These are phyloP conservation scores for Phalanger gymnotis DNA, from an alignment of 2,797 vertebrate genomes.

Conservation along the genomic window DNA sequence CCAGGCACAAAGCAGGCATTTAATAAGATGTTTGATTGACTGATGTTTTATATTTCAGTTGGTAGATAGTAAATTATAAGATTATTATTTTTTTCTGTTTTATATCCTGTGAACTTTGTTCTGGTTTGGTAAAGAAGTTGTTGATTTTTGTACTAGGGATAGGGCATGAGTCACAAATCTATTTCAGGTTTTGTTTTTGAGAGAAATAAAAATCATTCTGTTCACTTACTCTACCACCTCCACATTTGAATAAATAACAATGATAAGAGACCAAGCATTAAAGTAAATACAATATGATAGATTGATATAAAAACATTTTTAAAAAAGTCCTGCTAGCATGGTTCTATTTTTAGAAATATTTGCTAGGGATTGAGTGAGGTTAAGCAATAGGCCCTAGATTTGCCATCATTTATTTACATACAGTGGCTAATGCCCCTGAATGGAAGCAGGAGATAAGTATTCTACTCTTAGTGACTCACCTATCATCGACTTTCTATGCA, in stretches of 20 bases:
- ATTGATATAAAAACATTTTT: neutral
- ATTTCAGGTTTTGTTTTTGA: constrained; percentile 29
- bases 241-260: constrained; percentile 1
- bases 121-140: constrained; percentile 27
- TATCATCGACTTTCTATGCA: neutral
- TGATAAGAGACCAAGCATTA: neutral
- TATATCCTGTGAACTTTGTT: neutral
- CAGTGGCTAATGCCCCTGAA: neutral
- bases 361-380: neutral
- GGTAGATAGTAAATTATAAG: neutral
- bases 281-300: constrained; percentile 1
- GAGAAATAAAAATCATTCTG: constrained; percentile 33
- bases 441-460: neutral
- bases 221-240: neutral
- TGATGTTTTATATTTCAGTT: neutral
- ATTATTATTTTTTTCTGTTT: constrained; percentile 1
- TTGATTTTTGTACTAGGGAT: constrained; percentile 22
- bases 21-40: neutral
- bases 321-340: neutral
- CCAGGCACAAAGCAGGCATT: neutral
- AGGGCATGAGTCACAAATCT: neutral
- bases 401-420: neutral
- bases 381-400: neutral
- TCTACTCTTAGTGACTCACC: neutral
- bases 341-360: constrained; percentile 16